These are phyloP conservation scores for Rhincodon typus DNA, from an alignment of 2,797 vertebrate species.

Conservation along the genomic window DNA sequence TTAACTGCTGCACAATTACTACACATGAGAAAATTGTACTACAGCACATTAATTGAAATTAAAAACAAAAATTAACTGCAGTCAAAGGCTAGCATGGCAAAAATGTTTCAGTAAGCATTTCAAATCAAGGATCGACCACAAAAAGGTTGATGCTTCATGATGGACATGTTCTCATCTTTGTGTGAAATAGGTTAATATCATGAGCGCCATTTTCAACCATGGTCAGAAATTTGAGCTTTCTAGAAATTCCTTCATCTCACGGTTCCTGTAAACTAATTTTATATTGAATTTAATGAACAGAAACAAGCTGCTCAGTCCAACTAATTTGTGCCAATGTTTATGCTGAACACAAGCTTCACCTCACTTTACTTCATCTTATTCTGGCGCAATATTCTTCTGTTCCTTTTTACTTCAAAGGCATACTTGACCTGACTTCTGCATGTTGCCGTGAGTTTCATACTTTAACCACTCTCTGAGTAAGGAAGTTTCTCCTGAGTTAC, in stretches of 20 bases:
- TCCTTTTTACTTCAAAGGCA: not conserved
- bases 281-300: not conserved
- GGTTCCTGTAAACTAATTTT: not conserved
- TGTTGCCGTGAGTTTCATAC: not conserved
- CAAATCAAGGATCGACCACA: not conserved
- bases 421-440: not conserved
- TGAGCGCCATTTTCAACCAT: not conserved
- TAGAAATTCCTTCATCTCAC: not conserved
- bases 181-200: not conserved
- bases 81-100: not conserved
- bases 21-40: not conserved
- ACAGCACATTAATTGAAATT: not conserved
- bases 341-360: not conserved
- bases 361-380: no score
- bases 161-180: not conserved
- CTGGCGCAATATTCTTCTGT: not conserved
- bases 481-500: not conserved
- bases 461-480: not conserved
- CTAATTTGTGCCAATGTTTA: not conserved
- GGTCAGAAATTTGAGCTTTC: not conserved
- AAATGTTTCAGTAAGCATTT: not conserved
- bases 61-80: not conserved
- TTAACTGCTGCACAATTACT: not conserved
- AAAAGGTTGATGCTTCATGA: not conserved
- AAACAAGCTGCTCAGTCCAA: not conserved